Percentiles rank a stretch among this genome's conserved stretches.
phyloP scores from a whole-genome alignment of 2,113 vertebrate species.

The Zapus hudsonius region DNA sequence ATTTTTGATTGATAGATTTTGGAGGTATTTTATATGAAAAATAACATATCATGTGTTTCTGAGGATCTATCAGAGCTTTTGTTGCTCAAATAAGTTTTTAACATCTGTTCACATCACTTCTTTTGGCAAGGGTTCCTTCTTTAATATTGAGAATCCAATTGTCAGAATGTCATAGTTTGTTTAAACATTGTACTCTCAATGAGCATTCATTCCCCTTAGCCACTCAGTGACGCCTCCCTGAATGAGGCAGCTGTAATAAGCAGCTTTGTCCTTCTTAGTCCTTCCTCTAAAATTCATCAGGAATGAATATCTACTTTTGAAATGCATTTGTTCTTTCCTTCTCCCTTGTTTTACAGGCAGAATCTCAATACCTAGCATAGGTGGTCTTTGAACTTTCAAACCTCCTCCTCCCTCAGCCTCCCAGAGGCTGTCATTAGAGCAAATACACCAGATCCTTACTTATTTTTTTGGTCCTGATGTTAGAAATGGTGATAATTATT shows the following conservation, averaged over 20 bases:
- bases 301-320: not conserved
- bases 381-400: too few relatives aligned
- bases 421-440: too few relatives aligned
- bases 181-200: not conserved
- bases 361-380: too few relatives aligned
- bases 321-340: not conserved
- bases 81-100: not conserved
- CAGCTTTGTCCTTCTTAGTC: not conserved
- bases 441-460: too few relatives aligned
- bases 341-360: too few relatives aligned
- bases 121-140: not conserved
- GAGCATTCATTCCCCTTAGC: too few relatives aligned
- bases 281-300: not conserved
- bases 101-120: not conserved
- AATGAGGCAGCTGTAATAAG: not conserved
- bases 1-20: not conserved
- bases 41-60: not conserved
- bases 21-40: not conserved
- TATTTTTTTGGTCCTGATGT: too few relatives aligned
- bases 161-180: not conserved
- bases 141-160: not conserved
- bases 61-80: not conserved
- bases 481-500: too few relatives aligned
- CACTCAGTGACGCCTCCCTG: too few relatives aligned
- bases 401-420: too few relatives aligned